A percentile compares a stretch with the other conserved stretches of the same genome.
Conservation (phyloP, 2,888 invertebrate genomes). For the Proisotoma minuta region DNA sequence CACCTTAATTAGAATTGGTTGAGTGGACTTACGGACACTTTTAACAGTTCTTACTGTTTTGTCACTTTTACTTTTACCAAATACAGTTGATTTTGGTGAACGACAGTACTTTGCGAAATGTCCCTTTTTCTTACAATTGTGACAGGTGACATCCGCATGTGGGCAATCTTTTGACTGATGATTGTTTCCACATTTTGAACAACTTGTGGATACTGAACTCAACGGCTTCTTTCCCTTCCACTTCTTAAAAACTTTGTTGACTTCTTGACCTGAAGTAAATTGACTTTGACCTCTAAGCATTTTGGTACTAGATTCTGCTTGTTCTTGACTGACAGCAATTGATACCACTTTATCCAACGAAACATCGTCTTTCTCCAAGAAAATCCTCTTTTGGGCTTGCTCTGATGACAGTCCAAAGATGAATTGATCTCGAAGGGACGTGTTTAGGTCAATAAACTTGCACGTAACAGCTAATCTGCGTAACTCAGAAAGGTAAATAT, state of each 20-base stretch:
- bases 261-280: background rate
- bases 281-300: background rate
- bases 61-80: too few species aligned
- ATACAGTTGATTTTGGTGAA: background rate
- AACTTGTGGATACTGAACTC: too few species aligned
- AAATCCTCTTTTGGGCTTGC: conserved; percentile 11
- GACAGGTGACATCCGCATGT: conserved; percentile 12
- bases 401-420: conserved; percentile 24
- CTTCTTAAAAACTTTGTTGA: background rate
- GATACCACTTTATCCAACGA: background rate
- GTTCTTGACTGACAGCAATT: conserved; percentile 4
- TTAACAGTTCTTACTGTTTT: background rate
- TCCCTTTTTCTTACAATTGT: conserved; percentile 21
- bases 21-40: background rate
- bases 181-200: conserved; percentile 7
- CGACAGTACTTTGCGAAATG: conserved; percentile 15
- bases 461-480: conserved; percentile 13
- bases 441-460: conserved; percentile 17
- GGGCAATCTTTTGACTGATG: conserved; percentile 17
- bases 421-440: conserved; percentile 21
- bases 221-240: background rate
- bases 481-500: conserved; percentile 14
- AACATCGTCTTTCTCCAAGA: conserved; percentile 12
- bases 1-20: background rate
- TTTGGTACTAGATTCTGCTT: conserved; percentile 13